These are phyloP conservation scores for Erethizon dorsatum DNA, from an alignment of 2,797 vertebrate genomes.

Conservation along the genomic window DNA sequence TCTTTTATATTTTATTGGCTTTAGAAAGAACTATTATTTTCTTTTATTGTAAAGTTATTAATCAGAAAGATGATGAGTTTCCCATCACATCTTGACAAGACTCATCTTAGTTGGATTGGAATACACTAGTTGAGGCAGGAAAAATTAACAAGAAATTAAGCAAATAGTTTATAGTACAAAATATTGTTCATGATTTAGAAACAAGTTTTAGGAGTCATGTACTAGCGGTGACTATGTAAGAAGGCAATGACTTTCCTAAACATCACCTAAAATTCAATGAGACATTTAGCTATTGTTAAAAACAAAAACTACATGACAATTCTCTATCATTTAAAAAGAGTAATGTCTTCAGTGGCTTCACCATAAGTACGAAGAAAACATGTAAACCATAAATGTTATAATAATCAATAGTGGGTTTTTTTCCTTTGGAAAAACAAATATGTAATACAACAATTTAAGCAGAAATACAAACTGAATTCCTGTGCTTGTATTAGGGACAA, in stretches of 20 bases:
- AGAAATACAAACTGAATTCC: conserved; percentile 12
- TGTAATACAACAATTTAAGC: not conserved
- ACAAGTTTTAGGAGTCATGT: not conserved
- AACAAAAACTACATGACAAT: not conserved
- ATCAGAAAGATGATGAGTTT: conserved; percentile 11
- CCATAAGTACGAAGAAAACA: not conserved
- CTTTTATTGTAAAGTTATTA: conserved; percentile 38
- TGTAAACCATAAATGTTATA: not conserved
- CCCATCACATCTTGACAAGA: not conserved
- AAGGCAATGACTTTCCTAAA: not conserved
- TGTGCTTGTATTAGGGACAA: not conserved
- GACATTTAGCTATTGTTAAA: not conserved
- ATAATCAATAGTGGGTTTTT: not conserved
- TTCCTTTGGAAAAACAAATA: not conserved
- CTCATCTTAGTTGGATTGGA: not conserved
- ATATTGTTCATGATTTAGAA: not conserved
- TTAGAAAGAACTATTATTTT: not conserved
- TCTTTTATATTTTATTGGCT: conserved; percentile 11
- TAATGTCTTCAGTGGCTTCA: not conserved
- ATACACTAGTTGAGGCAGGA: not conserved
- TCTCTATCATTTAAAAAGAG: not conserved
- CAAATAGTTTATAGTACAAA: not conserved
- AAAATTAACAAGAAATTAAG: conserved; percentile 3
- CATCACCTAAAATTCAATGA: not conserved
- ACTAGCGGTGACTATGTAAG: not conserved